phyloP scores from a whole-genome alignment of 2,113 vertebrate genomes.

The Nothoprocta perdicaria region DNA sequence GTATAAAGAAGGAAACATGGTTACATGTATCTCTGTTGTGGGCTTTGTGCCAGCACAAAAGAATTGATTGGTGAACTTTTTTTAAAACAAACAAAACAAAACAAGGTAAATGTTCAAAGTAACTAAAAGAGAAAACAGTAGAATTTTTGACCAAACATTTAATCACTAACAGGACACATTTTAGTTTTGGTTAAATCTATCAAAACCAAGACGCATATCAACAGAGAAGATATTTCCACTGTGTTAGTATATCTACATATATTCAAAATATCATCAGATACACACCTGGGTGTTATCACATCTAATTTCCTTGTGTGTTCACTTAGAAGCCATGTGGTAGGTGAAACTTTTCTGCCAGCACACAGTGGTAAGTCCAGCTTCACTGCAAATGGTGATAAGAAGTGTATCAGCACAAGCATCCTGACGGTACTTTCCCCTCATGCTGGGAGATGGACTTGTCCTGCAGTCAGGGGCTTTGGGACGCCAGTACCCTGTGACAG shows the following conservation, averaged over 20 bases:
- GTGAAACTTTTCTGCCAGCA: neutral
- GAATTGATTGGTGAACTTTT: neutral
- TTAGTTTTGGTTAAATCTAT: neutral
- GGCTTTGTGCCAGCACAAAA: neutral
- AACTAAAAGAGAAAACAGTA: neutral
- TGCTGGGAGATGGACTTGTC: neutral
- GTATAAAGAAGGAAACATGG: neutral
- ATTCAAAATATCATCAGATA: neutral
- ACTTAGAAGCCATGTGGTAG: neutral
- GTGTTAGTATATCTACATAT: neutral
- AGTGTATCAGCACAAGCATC: neutral
- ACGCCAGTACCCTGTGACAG: neutral
- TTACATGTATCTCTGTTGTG: neutral
- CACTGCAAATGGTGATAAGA: neutral
- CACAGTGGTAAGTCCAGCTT: neutral
- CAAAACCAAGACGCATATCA: neutral
- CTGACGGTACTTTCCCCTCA: neutral
- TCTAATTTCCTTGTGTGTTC: neutral
- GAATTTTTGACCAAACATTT: neutral
- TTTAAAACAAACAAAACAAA: neutral
- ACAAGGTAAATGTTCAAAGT: neutral
- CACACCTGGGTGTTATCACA: neutral
- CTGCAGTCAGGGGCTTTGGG: neutral
- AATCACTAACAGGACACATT: neutral
- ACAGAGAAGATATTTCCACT: neutral